phyloP scores from a whole-genome alignment of 2,797 vertebrate species.

The Sebastes itinus region DNA sequence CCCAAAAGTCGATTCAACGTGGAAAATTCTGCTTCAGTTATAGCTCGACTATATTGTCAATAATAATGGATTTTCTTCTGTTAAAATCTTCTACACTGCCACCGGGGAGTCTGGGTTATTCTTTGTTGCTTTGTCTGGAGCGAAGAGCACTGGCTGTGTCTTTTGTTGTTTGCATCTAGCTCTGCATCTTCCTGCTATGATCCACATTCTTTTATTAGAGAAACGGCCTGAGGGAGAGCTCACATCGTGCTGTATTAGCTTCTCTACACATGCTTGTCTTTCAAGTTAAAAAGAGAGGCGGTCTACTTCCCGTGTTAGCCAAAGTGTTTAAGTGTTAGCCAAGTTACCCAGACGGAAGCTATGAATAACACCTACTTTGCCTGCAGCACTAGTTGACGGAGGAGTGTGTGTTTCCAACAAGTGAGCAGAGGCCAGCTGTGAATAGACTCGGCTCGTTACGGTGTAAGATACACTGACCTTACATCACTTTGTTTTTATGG shows the following conservation, averaged over 20 bases:
- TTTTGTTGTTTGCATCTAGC: not conserved
- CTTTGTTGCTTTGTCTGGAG: not conserved
- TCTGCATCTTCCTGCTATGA: not conserved
- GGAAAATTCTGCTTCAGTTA: not conserved
- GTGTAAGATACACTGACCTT: conserved; percentile 2
- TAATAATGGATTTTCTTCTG: not conserved
- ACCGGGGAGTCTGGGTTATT: not conserved
- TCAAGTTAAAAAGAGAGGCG: not conserved
- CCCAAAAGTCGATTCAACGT: not conserved
- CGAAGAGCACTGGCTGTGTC: not conserved
- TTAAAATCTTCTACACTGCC: not conserved
- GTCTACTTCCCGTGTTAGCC: conserved; percentile 11
- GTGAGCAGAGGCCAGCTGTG: conserved; percentile 15
- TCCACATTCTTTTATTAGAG: not conserved
- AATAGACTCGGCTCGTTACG: conserved; percentile 24
- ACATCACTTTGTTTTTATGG: conserved; percentile 15
- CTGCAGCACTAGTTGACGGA: conserved; percentile 13
- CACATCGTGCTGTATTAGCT: not conserved
- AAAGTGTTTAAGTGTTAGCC: conserved; percentile 46
- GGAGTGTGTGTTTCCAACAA: conserved; percentile 2
- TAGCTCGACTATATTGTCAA: not conserved
- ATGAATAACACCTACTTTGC: conserved; percentile 48
- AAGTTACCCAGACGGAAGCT: conserved; percentile 29
- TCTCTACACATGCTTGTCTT: conserved; percentile 8
- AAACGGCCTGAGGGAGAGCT: not conserved